Evolutionary conservation across 2,797 vertebrate genomes (phyloP), one percentile per base, ranked within the genome.

Genomic region (Eurystomus glaucurus): DNA sequence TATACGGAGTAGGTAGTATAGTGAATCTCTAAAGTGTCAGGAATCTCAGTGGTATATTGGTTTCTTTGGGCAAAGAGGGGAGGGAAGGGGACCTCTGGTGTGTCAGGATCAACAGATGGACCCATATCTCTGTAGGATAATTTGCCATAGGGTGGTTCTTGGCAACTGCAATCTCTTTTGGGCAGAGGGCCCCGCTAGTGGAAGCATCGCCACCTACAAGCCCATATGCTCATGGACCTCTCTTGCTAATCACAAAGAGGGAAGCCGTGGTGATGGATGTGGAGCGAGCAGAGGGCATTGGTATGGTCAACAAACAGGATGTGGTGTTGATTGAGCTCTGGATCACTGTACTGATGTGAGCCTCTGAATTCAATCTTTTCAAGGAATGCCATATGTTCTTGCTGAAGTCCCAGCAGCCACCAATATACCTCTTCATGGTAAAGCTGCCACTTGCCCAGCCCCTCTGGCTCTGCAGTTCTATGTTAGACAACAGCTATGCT

Each of bases 121-220:
- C 17, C 8, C 25, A 2, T 58, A 25, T 29, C 4, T 35, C 12
- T 54, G 14, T 28, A 28, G 14, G 11, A 57, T 6, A 20, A 28
- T 28, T 75, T 52, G 14, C 11, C 43, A 10, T 31, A 37, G 14
- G 6, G 6, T 54, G 18, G 9, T 58, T 39, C 8, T 14, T 51
- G 41, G 19, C 11, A 26, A 45, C 25, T 26, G 12, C 19, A 16
- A 7, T 26, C 23, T 6, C 21, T 55, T 78, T 29, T 10, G 21
- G 48, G 19, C 25, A 70, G 48, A 39, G 57, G n/a, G 65, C 5
- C 9, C 8, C 0, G 0, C 10, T 3, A 65, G 18, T 4, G 29
- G 29, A 78, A 87, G 9, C 41, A 75, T 54, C 51, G 35, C 18
- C 19, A 79, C 31, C 33, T 74, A 21, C 79, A 37, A 17, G 22